Base-by-base conservation (phyloP, 2,797 vertebrate species). In the Buceros bicornis region DNA sequence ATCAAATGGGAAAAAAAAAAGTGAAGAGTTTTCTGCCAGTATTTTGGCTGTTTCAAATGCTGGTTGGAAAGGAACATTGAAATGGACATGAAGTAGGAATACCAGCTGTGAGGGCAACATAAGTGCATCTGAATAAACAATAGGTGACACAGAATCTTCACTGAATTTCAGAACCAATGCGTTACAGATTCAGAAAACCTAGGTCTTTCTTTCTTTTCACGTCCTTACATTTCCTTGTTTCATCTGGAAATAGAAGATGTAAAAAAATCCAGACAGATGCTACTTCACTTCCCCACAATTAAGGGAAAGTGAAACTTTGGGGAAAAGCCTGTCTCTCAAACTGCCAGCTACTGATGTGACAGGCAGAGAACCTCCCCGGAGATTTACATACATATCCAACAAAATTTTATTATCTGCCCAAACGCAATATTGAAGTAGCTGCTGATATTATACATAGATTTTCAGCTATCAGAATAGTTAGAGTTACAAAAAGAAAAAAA, bases 361-460 rank as follows among this genome's bases (percentile, higher is more conserved):
- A 90, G 56, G 9, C 33, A 84, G 77, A 90, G 57, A 80, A 89
- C 43, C 33, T 91, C 87, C 35, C 37, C 25, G 70, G 70, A 90
- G 85, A 90, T 80, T 80, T 82, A 88, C 91, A 81, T 66, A 72
- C 22, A 51, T 33, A 76, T 25, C 61, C 61, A 86, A 90, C 54
- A 90, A 64, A 71, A 88, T 56, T 70, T 72, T 93, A 8, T 35
- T 77, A 31, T 53, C 50, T 92, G 45, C 77, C 80, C 91, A 95
- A 95, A 90, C 57, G 71, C 17, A 67, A 37, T 2, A 4, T 67
- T 90, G 40, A 69, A 76, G 31, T 50, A 28, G 8, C 43, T 91
- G 51, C 45, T 91, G 58, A 24, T 78, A 51, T 13, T 79, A 58
- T 16, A 57, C 31, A 50, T 16, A 62, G 10, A 17, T 91, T 94